phyloP scores from a whole-genome alignment of 2,797 vertebrate species.

The Falco concolor region DNA sequence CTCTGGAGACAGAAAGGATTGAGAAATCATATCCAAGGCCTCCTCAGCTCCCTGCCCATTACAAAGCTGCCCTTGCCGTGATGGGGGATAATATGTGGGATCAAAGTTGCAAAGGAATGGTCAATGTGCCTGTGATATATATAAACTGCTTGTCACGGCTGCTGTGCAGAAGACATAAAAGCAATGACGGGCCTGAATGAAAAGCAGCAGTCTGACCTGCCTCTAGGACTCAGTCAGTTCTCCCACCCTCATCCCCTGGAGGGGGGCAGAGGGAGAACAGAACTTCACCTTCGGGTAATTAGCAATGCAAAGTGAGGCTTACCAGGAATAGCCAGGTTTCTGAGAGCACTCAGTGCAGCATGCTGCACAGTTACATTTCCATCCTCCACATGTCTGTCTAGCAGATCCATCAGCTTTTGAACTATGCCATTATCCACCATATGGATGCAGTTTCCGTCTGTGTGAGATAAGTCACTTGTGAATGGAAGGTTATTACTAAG shows the following conservation, averaged over 20 bases:
- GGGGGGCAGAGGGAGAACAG: background rate
- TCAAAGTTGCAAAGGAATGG: background rate
- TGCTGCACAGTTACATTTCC: conserved; percentile 97
- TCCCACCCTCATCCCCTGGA: background rate
- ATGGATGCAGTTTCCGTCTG: conserved; percentile 98
- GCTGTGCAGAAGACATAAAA: background rate
- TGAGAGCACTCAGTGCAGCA: conserved; percentile 91
- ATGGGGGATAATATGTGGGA: background rate
- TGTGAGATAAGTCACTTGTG: background rate
- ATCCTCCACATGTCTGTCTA: conserved; percentile 93
- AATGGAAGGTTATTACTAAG: background rate
- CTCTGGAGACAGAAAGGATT: background rate
- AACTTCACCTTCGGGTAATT: background rate
- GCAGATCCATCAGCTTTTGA: conserved; percentile 89
- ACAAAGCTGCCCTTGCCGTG: background rate
- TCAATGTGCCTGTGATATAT: background rate
- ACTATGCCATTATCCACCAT: conserved; percentile 98
- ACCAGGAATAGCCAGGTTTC: conserved; percentile 98
- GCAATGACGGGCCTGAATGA: background rate
- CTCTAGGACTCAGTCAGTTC: background rate
- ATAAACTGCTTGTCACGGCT: background rate
- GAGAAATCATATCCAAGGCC: background rate
- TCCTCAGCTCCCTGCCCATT: background rate
- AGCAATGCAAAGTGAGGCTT: conserved; percentile 21
- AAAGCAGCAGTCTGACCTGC: background rate